phyloP scores from a whole-genome alignment of 30 jellyfish, hydroid and myxozoan species.

The Phacellophora camtschatica region DNA sequence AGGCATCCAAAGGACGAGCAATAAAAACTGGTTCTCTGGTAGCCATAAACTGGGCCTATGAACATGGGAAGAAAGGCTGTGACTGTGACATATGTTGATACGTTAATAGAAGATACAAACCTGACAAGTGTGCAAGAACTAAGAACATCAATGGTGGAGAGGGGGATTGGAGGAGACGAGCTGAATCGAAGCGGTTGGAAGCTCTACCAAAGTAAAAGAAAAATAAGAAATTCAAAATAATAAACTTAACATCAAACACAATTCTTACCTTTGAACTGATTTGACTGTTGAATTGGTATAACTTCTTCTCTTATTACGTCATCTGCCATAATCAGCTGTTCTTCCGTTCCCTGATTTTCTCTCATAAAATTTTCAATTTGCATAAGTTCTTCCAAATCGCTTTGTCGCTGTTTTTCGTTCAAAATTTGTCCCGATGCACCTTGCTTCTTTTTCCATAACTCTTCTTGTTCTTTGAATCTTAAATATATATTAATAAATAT shows the following conservation, averaged over 20 bases:
- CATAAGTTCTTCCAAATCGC: conserved; percentile 32
- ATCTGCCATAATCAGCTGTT: conserved; percentile 5
- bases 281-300: neutral
- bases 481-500: neutral
- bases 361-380: conserved; percentile 29
- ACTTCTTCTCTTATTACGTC: conserved; percentile 3
- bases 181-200: too few species aligned
- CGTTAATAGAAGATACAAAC: too few species aligned
- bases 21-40: too few species aligned
- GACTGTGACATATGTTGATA: too few species aligned
- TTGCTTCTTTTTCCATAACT: conserved; percentile 9
- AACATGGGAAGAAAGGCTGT: too few species aligned
- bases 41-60: too few species aligned
- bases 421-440: neutral
- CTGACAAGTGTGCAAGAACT: too few species aligned
- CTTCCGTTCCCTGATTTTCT: conserved; percentile 27
- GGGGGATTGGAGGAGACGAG: too few species aligned
- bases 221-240: too few species aligned
- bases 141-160: too few species aligned
- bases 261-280: neutral
- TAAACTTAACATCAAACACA: neutral
- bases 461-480: conserved; percentile 50
- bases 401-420: neutral
- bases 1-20: too few species aligned
- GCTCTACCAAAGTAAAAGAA: too few species aligned